Base-by-base conservation (phyloP, 2,113 vertebrate genomes). In the Ploceus nigricollis region DNA sequence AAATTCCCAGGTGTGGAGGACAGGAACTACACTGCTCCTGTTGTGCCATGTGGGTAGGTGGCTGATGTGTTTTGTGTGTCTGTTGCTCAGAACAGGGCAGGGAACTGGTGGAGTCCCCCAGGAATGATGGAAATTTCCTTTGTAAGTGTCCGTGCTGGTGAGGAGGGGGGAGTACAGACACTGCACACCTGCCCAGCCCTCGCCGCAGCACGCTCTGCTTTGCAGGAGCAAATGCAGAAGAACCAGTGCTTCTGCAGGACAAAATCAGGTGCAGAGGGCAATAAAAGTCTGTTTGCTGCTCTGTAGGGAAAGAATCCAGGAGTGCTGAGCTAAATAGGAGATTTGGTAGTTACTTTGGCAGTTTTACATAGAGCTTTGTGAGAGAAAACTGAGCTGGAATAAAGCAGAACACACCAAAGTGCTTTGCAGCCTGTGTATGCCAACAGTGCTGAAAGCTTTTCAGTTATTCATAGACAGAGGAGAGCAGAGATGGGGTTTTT, bases 131-230 rank as follows among this genome's bases (percentile, higher is more conserved):
- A 65, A 69, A 69, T 87, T 56, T 89, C 85, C 37, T 40, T 51
- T 48, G 1, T 9, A 23, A 63, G 33, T 2, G 0, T 13, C 18
- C 0, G 0, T 73, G 64, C 64, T 66, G 53, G 24, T 30, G 15
- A 54, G 39, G 47, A 33, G 4, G 9, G 0, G 0, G 2, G 3
- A 9, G 27, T 44, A 20, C 30, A 39, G 27, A 10, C 31, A 6
- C 28, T 20, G 39, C 54, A 4, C 18, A 6, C 28, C 56, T 0
- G 0, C 61, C 45, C 51, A 42, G 65, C 33, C n/a, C 58, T 83
- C 2, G 1, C 45, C 76, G n/a, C 31, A 48, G 77, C 79, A 22
- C 0, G 0, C 23, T 70, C 44, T 8, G 30, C 50, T 73, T 48
- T 47, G n/a, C 66, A 65, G 68, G 56, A 69, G 6, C 58, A 40